Base-by-base conservation (phyloP, 1,140 invertebrate genomes). In the Pristionchus pacificus region DNA sequence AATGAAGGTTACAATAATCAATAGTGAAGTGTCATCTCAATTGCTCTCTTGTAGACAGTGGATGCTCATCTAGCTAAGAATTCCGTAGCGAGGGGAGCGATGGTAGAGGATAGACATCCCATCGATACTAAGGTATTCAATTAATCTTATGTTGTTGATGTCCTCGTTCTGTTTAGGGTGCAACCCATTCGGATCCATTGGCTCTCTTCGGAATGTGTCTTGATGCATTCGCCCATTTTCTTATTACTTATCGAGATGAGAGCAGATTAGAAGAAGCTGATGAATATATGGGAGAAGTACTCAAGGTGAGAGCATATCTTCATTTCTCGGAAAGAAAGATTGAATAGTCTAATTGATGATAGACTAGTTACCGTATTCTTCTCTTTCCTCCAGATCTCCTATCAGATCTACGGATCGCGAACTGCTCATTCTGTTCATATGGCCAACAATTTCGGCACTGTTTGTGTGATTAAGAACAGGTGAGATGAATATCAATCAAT, bases 281-380 rank as follows among this genome's bases (percentile, higher is more conserved):
- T 62, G 83, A 83, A 63, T 84, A 79, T 65, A 77, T 83, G 58
- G 77, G 83, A 60, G 81, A 83, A 65, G 82, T 77, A 1, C 57
- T 83, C 27, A 83, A 83, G 75, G 80, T 84, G 28, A 24, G 25
- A 25, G 27, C 30, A 27, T n/a, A n/a, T n/a, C n/a, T n/a, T n/a
- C n/a, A n/a, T n/a, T n/a, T n/a, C n/a, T n/a, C n/a, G n/a, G n/a
- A n/a, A n/a, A n/a, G n/a, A n/a, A n/a, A n/a, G n/a, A n/a, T n/a
- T n/a, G n/a, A n/a, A n/a, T n/a, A n/a, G n/a, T n/a, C n/a, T n/a
- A n/a, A n/a, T n/a, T n/a, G n/a, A n/a, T n/a, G n/a, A n/a, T n/a
- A n/a, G n/a, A n/a, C n/a, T 64, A 38, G 49, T 62, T 32, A 63
- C n/a, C 31, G 62, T 27, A 10, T 60, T 28, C 19, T 49, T 13